Base-by-base conservation (phyloP, 2,888 invertebrate species). In the Nomada flava region DNA sequence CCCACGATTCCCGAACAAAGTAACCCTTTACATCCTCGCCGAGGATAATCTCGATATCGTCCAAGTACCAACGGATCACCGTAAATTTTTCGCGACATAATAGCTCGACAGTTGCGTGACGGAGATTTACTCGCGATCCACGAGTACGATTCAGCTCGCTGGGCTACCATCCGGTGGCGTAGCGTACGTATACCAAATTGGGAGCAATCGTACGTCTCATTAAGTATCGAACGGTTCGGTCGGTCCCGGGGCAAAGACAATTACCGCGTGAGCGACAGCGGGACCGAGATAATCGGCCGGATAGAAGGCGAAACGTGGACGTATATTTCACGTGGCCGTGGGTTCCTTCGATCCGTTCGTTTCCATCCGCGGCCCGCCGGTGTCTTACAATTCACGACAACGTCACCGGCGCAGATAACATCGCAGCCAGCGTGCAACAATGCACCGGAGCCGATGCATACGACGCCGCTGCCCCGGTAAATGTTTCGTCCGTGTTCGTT, bases 371-470 rank as follows among this genome's bases (percentile, higher is more conserved):
- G 75, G 70, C 29, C n/a, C 59, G 57, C 60, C 78, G 73, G 76
- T 87, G 91, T 92, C 91, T 91, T 92, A 91, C 92, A 91, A 92
- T 92, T 91, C 92, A 92, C 91, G 91, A 91, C 91, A 92, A 91
- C 91, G 91, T 92, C 91, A 91, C 87, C 88, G 70, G 68, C 36
- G 78, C 84, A 90, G 92, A 92, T 92, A 92, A 91, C 89, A 92
- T 92, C 92, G 89, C 47, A 82, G 89, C 79, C 84, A 90, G 86
- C 89, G 85, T 81, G 91, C 91, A 90, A 92, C 90, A 92, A 92
- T 90, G 88, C 88, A 68, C 68, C 80, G 55, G 69, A 75, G 69
- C 79, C 73, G 80, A 72, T 79, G 65, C 77, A 72, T 72, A 74
- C 83, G 79, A 75, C 88, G 83, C 79, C 76, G 75, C 69, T 79